Evolutionary conservation across 2,888 invertebrate species (phyloP).

Genomic region (Melipona bicolor): DNA sequence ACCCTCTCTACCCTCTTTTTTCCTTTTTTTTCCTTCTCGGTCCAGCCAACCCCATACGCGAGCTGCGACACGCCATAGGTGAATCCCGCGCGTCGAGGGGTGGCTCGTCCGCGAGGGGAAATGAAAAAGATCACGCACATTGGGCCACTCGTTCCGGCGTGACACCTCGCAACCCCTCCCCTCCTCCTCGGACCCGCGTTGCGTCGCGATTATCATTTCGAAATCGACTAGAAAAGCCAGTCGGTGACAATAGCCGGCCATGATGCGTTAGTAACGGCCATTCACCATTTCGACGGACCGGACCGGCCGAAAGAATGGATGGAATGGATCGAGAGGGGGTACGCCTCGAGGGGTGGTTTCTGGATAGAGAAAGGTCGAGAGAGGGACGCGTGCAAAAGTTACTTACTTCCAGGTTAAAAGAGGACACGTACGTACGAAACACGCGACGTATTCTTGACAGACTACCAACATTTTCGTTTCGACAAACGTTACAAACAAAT

Average conservation of each 20-base stretch:
- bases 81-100: constrained; percentile 49
- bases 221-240: constrained; percentile 78
- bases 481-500: too few relatives aligned
- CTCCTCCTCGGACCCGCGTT: constrained; percentile 25
- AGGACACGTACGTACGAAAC: too few relatives aligned
- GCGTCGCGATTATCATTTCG: constrained; percentile 77
- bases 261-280: constrained; percentile 80
- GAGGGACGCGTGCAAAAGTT: not conserved
- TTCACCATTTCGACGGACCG: constrained; percentile 63
- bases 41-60: constrained; percentile 19
- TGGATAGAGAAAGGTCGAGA: not conserved
- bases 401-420: too few relatives aligned
- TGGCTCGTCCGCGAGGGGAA: constrained; percentile 29
- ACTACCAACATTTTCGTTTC: too few relatives aligned
- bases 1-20: not conserved
- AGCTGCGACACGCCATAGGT: constrained; percentile 66
- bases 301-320: constrained; percentile 49
- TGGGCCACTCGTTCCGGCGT: constrained; percentile 65
- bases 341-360: constrained; percentile 15
- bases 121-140: constrained; percentile 62
- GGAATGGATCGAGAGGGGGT: constrained; percentile 37
- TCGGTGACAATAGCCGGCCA: constrained; percentile 78
- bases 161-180: constrained; percentile 80
- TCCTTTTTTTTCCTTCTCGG: not conserved
- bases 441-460: too few relatives aligned